These are phyloP conservation scores for Meteorus cinctellus DNA, from an alignment of 2,888 invertebrate genomes.

Conservation along the genomic window DNA sequence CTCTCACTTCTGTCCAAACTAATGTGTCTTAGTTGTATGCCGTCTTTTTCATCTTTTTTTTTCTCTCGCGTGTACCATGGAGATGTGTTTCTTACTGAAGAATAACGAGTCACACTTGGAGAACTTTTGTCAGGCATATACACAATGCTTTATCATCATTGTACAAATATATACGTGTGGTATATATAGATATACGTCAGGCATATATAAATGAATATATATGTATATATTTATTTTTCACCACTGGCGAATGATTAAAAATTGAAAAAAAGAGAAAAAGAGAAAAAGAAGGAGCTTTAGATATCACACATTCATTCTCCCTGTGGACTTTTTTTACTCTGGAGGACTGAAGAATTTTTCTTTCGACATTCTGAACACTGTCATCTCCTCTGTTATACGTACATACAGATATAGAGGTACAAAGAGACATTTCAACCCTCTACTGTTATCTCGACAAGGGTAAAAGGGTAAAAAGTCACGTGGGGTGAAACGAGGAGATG, in stretches of 20 bases:
- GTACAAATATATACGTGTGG: background rate
- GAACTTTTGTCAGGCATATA: conserved; percentile 7
- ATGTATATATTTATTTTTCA: conserved; percentile 4
- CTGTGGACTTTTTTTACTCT: conserved; percentile 12
- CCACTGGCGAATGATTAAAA: conserved; percentile 33
- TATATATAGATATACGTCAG: background rate
- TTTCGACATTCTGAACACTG: conserved; percentile 41
- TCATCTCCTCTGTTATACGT: conserved; percentile 34
- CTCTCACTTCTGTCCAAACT: conserved; percentile 54
- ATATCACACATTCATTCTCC: conserved; percentile 12
- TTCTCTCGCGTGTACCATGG: conserved; percentile 4
- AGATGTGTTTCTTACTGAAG: conserved; percentile 25
- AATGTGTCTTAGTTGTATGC: conserved; percentile 59
- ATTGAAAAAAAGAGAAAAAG: conserved; percentile 23
- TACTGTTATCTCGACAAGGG: conserved; percentile 37
- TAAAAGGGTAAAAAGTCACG: conserved; percentile 45
- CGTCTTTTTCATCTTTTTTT: conserved; percentile 47
- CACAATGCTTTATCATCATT: background rate
- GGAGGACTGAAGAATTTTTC: conserved; percentile 15
- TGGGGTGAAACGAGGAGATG: conserved; percentile 41
- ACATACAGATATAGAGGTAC: background rate
- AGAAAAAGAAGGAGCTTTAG: background rate
- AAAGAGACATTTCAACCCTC: conserved; percentile 31
- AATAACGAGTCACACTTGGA: conserved; percentile 15
- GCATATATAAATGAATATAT: background rate